Conservation (phyloP, 2,113 vertebrate species). For the Microcebus griseorufus region DNA sequence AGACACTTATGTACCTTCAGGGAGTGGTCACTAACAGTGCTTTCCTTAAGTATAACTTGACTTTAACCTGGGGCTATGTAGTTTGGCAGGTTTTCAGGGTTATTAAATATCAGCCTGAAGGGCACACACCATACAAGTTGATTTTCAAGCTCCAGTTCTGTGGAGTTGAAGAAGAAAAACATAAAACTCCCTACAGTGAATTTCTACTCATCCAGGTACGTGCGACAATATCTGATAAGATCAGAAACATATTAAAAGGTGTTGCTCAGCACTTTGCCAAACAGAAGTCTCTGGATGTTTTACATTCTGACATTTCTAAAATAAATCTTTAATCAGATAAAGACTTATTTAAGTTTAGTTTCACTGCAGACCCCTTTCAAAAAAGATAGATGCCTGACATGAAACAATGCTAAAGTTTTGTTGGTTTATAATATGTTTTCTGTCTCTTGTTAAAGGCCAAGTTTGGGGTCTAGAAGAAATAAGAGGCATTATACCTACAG, state of each 20-base stretch:
- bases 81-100: background rate
- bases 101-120: background rate
- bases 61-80: background rate
- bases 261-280: background rate
- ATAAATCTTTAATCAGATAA: background rate
- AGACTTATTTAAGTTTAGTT: slow-evolving; percentile 16
- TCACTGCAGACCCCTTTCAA: background rate
- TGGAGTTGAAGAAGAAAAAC: background rate
- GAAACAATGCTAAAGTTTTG: slow-evolving; percentile 5
- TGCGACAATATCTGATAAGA: background rate
- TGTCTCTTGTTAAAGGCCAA: background rate
- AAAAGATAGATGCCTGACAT: background rate
- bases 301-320: background rate
- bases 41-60: background rate
- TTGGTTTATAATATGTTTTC: background rate
- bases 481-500: background rate
- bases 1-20: background rate
- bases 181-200: background rate
- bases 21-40: background rate
- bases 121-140: background rate
- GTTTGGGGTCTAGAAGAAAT: background rate
- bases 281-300: background rate
- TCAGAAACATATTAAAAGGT: background rate
- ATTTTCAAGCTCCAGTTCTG: background rate
- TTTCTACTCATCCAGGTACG: background rate